phyloP scores from a whole-genome alignment of 2,797 vertebrate species.

The Leptatherina wallacei region DNA sequence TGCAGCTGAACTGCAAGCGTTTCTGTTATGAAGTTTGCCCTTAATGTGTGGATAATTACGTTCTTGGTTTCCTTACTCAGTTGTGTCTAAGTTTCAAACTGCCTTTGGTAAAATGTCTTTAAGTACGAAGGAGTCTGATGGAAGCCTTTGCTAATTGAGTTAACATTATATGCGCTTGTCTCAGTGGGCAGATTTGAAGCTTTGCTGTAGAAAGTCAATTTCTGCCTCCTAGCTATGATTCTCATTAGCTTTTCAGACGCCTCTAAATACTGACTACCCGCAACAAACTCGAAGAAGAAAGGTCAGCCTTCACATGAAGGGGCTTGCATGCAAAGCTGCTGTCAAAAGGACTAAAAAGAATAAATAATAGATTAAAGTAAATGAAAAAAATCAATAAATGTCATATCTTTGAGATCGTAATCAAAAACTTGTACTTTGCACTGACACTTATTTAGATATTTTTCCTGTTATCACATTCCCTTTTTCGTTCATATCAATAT shows the following conservation, averaged over 20 bases:
- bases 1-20: not conserved
- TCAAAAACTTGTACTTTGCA: not conserved
- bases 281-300: not conserved
- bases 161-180: not conserved
- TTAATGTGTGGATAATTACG: not conserved
- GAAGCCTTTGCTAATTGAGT: not conserved
- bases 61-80: not conserved
- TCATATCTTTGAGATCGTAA: not conserved
- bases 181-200: not conserved
- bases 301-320: not conserved
- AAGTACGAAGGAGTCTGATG: not conserved
- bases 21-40: not conserved
- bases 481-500: not conserved
- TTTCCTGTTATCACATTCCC: too few species aligned
- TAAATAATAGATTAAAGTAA: not conserved
- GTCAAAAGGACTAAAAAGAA: not conserved
- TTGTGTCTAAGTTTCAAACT: not conserved
- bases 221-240: conserved; percentile 4
- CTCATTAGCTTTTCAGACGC: not conserved
- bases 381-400: not conserved
- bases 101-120: not conserved
- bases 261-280: not conserved
- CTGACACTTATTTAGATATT: not conserved
- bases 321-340: not conserved
- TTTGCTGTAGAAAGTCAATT: not conserved